A percentile compares a stretch with the other conserved stretches of the same genome.
Evolutionary conservation across 2,888 invertebrate species (phyloP).

Genomic region (Fragum sueziense): DNA sequence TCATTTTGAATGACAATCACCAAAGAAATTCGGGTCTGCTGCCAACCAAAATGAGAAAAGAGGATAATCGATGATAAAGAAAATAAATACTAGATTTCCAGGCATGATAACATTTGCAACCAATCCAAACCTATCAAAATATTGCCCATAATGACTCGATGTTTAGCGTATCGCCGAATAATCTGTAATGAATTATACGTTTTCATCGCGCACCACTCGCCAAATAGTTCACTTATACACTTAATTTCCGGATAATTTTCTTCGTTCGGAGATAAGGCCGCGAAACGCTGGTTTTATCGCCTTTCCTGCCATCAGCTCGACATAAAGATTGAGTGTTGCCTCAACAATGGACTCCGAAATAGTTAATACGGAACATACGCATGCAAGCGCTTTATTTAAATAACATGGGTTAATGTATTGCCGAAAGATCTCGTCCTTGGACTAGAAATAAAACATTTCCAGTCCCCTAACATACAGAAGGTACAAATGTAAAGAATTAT

Average conservation of each 20-base stretch:
- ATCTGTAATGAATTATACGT: conserved; percentile 56
- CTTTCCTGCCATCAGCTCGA: conserved; percentile 37
- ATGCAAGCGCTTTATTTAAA: neutral
- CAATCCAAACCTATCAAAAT: neutral
- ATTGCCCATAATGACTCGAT: neutral
- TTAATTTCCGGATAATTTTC: conserved; percentile 59
- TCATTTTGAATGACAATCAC: too few species aligned
- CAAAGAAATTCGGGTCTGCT: too few species aligned
- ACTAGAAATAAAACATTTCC: too few species aligned
- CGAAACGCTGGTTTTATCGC: conserved; percentile 31
- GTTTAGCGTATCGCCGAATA: conserved; percentile 37
- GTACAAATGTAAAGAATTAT: too few species aligned
- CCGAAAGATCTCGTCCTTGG: too few species aligned
- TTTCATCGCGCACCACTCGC: conserved; percentile 45
- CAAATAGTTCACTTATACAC: conserved; percentile 51
- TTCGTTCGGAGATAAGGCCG: conserved; percentile 38
- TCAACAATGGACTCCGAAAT: conserved; percentile 25
- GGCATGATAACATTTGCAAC: neutral
- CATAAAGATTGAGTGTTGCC: conserved; percentile 46
- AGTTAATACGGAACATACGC: conserved; percentile 17
- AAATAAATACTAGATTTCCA: neutral
- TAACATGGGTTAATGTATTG: too few species aligned
- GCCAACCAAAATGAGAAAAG: too few species aligned
- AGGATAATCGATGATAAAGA: too few species aligned
- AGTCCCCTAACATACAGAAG: too few species aligned